Evolutionary conservation across 64 coral and sea anemone genomes (phyloP).

Genomic region (Hydrozoanthus tunicans): DNA sequence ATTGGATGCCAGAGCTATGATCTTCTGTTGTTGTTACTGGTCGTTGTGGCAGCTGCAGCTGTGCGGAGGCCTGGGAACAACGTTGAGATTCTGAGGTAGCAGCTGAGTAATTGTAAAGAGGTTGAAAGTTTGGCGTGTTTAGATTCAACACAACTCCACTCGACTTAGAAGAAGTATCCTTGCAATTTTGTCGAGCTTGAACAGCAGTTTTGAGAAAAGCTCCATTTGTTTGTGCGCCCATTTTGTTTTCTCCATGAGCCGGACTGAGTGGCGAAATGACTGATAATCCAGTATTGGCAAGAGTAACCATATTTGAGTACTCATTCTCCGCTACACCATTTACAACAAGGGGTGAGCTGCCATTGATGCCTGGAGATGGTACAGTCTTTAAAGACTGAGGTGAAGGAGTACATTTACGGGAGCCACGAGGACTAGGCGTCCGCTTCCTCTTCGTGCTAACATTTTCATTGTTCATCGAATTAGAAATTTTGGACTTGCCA

Average conservation of each 20-base stretch:
- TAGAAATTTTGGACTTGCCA: not conserved
- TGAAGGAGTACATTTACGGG: not conserved
- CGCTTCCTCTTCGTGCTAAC: not conserved
- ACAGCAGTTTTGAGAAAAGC: not conserved
- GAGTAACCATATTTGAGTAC: conserved; percentile 58
- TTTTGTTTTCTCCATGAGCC: not conserved
- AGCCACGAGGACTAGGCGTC: conserved; percentile 29
- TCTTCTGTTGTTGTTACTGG: conserved; percentile 54
- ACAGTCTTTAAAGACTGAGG: not conserved
- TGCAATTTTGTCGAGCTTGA: not conserved
- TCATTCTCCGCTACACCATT: conserved; percentile 28
- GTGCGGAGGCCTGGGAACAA: conserved; percentile 4
- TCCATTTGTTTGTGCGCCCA: not conserved
- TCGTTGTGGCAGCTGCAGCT: not conserved
- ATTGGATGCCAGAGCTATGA: conserved; percentile 85
- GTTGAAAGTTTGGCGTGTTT: conserved; percentile 10
- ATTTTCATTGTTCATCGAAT: conserved; percentile 5
- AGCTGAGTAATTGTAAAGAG: not conserved
- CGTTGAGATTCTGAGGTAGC: not conserved
- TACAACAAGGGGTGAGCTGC: not conserved
- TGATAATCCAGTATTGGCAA: conserved; percentile 63
- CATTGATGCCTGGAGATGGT: not conserved
- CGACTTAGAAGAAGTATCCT: not conserved
- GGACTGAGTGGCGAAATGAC: conserved; percentile 75
- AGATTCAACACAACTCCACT: conserved; percentile 3